Evolutionary conservation across 2,888 invertebrate species (phyloP), one percentile per base, ranked within the genome.

Genomic region (Stramonita haemastoma): DNA sequence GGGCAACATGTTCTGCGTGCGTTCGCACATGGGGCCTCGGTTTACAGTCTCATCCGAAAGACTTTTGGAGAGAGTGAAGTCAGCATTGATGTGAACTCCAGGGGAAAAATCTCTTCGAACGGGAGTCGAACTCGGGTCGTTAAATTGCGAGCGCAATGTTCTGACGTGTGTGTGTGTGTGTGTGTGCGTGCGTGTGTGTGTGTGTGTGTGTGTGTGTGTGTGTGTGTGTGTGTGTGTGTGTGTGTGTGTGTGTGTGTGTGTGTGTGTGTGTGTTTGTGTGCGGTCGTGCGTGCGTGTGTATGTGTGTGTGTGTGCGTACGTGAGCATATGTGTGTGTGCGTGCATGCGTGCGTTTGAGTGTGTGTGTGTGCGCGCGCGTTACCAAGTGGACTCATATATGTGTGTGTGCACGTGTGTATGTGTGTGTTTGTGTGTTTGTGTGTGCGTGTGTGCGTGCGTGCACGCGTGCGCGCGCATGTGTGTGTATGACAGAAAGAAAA

Each of bases 221-320:
- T 70, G 73, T 70, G 57, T 70, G 36, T 83, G n/a, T 57, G 87
- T 83, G n/a, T 32, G 29, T 70, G 36, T 34, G 26, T 77, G 22
- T 19, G 73, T 17, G 32, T 32, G 26, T 22, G 79, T 81, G 57
- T 60, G 79, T 26, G 29, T 36, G 56, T n/a, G 34, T 13, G 56
- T n/a, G 46, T 57, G 4, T 66, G 13, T 66, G 11, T 77, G 77
- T 77, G 11, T 77, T 22, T n/a, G n/a, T 36, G 56, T 46, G 87
- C 66, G n/a, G 56, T 26, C 17, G 56, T 34, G 34, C 36, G 36
- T 46, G 34, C n/a, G 13, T 57, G 17, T 32, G 57, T 77, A 22
- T 26, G 32, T 66, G 86, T 70, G 86, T 70, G 86, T 70, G 86
- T 15, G 85, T 85, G 26, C 22, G 85, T 85, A 56, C 56, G 85